Base-by-base conservation (phyloP, 2,888 invertebrate species). In the Trissonchulus sp. region DNA sequence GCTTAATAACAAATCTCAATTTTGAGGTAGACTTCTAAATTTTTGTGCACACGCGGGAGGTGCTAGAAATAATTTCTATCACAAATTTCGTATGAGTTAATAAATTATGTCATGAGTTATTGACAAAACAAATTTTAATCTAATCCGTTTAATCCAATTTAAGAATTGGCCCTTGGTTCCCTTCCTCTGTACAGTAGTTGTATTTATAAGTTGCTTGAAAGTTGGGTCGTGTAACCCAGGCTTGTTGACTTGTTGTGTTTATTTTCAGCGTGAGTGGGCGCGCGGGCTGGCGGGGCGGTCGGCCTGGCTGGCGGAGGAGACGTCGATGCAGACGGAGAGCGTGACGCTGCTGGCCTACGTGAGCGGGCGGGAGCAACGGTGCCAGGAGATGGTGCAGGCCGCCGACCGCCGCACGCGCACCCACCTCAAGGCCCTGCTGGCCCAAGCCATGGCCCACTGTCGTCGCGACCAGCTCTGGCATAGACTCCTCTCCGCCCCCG, bases 331-430 rank as follows among this genome's bases (percentile, higher is more conserved):
- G 2, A 23, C 68, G 0, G 80, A 81, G 63, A 62, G 65, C 31
- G 79, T 80, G 36, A 78, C 78, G 65, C 82, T 82, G 76, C 77
- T 82, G 23, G 79, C 80, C 63, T 82, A 79, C 78, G 72, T 80
- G 8, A 79, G 77, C 68, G 75, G 77, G 2, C 74, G 75, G 31
- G 82, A 82, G 75, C 73, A 77, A 28, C 74, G 74, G 33, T 76
- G 81, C 23, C 82, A 82, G 76, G 72, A 73, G 3, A 2, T 15
- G 23, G 31, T 73, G 60, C 28, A 33, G 28, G 28, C 31, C 30
- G 30, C 68, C 71, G 72, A 76, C 33, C 73, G 65, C 8, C 78
- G 76, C 72, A 74, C 75, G n/a, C 15, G 62, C 23, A 48, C 48
- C 48, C 60, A 48, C 1, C 65, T 79, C 72, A 69, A 69, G 34